phyloP scores from a whole-genome alignment of 2,797 vertebrate genomes.

The Argyrosomus regius region DNA sequence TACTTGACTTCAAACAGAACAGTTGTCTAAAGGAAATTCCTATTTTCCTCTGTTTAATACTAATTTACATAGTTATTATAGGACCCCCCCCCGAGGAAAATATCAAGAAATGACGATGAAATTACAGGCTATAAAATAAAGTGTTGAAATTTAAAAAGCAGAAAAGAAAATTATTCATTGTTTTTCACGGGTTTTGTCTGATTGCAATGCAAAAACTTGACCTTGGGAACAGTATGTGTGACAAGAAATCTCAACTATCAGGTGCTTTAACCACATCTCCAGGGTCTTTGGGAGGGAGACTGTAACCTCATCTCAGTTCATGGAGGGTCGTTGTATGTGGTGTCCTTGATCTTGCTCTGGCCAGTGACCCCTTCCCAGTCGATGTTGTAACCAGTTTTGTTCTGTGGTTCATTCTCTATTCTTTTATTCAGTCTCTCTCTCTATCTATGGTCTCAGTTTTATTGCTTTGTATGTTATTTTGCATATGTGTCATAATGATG shows the following conservation, averaged over 20 bases:
- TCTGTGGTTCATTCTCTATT: background rate
- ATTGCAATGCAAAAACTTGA: background rate
- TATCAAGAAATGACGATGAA: background rate
- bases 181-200: no score
- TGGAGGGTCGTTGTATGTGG: background rate
- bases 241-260: conserved; percentile 11
- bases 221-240: background rate
- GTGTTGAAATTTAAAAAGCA: background rate
- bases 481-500: background rate
- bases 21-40: background rate
- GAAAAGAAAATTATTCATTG: no score
- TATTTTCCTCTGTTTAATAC: conserved; percentile 11
- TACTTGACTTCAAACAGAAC: conserved; percentile 16
- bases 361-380: conserved; percentile 1
- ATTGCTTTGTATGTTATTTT: background rate
- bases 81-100: background rate
- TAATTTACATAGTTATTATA: conserved; percentile 26
- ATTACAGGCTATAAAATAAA: background rate
- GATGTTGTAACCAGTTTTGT: background rate
- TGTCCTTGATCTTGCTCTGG: conserved; percentile 11
- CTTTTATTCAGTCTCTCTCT: background rate
- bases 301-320: background rate
- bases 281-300: background rate
- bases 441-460: background rate
- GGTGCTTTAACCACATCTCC: conserved; percentile 8